phyloP scores from a whole-genome alignment of 2,113 vertebrate genomes.

The Ramphastos sulfuratus region DNA sequence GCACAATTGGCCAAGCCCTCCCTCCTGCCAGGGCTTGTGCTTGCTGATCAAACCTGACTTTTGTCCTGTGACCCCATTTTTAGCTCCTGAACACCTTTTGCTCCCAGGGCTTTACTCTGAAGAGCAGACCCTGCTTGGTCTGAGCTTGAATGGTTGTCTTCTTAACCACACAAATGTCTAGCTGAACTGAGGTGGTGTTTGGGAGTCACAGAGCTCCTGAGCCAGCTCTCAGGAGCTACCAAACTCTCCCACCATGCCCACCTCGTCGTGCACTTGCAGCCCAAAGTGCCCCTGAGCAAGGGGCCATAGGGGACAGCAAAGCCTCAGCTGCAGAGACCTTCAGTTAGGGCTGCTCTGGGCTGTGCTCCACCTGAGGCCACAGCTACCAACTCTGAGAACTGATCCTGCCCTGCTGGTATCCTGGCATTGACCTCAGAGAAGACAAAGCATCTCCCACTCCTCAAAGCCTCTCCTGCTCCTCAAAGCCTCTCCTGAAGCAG shows the following conservation, averaged over 20 bases:
- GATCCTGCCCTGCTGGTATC: neutral
- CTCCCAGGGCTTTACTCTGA: neutral
- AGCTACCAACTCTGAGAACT: neutral
- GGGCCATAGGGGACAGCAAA: neutral
- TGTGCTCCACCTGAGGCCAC: neutral
- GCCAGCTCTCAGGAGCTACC: neutral
- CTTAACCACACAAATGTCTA: neutral
- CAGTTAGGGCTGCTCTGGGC: accelerated
- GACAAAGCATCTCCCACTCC: neutral
- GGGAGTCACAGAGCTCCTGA: neutral
- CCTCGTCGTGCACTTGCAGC: accelerated
- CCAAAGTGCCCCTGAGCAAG: neutral
- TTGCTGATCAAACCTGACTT: neutral
- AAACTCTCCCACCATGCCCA: accelerated
- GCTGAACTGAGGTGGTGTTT: too few species aligned
- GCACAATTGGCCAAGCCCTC: too few species aligned
- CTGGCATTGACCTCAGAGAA: neutral
- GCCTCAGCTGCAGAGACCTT: neutral
- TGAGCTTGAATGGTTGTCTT: neutral
- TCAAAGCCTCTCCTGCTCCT: neutral
- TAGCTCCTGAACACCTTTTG: neutral
- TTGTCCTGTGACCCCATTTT: neutral
- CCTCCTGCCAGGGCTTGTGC: neutral
- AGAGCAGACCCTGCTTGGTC: neutral
- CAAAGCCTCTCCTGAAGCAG: neutral